Conservation (phyloP, 2,888 invertebrate genomes). For the Hypselothyrea guttata region DNA sequence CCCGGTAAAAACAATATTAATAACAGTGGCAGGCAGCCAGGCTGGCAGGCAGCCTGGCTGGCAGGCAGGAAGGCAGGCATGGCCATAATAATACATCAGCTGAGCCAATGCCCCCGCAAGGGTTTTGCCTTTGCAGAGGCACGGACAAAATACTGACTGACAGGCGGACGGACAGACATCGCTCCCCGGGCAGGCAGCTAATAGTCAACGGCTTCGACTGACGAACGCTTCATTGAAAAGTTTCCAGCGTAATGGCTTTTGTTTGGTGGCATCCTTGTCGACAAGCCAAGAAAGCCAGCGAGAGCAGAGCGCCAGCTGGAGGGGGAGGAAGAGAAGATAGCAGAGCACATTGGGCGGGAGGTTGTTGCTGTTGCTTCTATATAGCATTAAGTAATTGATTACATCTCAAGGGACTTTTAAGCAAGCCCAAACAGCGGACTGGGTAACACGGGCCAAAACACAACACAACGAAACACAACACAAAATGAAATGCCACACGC, state of each 20-base stretch:
- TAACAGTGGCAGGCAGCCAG: slow-evolving; percentile 57
- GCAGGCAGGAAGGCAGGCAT: slow-evolving; percentile 30
- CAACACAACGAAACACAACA: slow-evolving; percentile 28
- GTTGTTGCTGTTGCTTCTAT: slow-evolving; percentile 52
- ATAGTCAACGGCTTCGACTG: slow-evolving; percentile 63
- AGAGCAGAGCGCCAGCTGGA: no score
- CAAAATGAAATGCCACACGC: slow-evolving; percentile 68
- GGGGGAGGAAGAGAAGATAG: background rate
- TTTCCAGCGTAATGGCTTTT: slow-evolving; percentile 78
- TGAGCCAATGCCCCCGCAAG: slow-evolving; percentile 72
- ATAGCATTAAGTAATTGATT: slow-evolving; percentile 82
- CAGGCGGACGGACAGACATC: slow-evolving; percentile 45
- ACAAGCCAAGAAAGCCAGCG: no score
- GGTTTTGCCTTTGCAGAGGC: slow-evolving; percentile 34
- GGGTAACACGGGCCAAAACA: slow-evolving; percentile 13
- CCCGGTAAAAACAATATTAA: slow-evolving; percentile 78
- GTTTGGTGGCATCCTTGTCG: slow-evolving; percentile 53
- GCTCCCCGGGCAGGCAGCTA: slow-evolving; percentile 58
- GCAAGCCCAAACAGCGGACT: slow-evolving; percentile 59
- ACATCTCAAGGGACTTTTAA: slow-evolving; percentile 81
- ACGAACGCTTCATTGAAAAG: slow-evolving; percentile 78
- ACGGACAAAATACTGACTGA: slow-evolving; percentile 21
- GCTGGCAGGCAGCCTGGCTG: background rate
- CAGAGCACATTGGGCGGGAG: slow-evolving; percentile 1
- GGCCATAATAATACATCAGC: slow-evolving; percentile 77